Evolutionary conservation across 1,140 invertebrate genomes (phyloP).

Genomic region (Ladona fulva): DNA sequence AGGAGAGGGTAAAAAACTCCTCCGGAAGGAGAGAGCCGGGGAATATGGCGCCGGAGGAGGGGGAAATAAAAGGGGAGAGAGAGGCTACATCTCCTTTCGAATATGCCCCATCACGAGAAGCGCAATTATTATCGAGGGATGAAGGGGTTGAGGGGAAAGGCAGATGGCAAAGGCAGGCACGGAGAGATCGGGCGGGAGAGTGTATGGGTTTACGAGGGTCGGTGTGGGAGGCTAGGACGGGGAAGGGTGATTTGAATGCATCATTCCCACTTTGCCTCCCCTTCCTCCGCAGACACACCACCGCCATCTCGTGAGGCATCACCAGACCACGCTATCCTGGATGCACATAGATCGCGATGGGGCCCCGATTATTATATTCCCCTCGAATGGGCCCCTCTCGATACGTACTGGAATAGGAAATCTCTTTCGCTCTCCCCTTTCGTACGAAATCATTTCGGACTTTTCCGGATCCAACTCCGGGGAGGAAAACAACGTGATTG

Average conservation of each 20-base stretch:
- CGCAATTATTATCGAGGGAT: not conserved
- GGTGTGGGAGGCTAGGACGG: not conserved
- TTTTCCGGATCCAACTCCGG: not conserved
- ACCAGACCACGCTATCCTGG: too few species aligned
- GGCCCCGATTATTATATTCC: constrained; percentile 1
- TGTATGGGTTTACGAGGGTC: not conserved
- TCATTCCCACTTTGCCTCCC: not conserved
- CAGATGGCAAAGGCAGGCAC: not conserved
- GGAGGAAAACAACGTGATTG: not conserved
- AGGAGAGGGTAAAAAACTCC: too few species aligned
- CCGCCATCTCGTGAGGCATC: not conserved
- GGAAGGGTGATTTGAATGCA: not conserved
- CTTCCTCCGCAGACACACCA: not conserved
- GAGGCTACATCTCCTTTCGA: not conserved
- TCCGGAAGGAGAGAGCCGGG: not conserved
- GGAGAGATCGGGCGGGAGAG: not conserved
- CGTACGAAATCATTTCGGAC: not conserved
- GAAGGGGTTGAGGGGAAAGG: not conserved
- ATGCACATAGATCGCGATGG: not conserved
- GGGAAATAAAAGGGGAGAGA: not conserved
- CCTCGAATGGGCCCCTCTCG: not conserved
- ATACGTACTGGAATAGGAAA: not conserved
- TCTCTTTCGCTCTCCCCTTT: not conserved
- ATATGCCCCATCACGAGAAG: not conserved
- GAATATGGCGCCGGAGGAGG: not conserved